Evolutionary conservation across 2,797 vertebrate species (phyloP).

Genomic region (Varecia variegata): DNA sequence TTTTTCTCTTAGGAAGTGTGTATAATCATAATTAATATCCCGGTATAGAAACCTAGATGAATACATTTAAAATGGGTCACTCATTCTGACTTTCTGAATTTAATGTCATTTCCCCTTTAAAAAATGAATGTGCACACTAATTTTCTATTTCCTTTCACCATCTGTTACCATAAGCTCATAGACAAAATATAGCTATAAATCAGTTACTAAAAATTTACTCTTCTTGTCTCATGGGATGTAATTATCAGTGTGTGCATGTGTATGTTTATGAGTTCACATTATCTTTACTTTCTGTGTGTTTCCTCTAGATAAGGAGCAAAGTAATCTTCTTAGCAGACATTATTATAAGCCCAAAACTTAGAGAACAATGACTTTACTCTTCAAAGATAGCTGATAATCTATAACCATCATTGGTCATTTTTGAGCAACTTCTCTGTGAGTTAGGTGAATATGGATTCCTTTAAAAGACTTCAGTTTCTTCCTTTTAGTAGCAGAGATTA

Average conservation of each 20-base stretch:
- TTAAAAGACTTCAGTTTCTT: background rate
- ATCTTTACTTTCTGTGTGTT: background rate
- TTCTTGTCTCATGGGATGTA: conserved; percentile 9
- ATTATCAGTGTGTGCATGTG: background rate
- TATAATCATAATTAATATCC: conserved; percentile 18
- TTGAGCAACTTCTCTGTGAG: background rate
- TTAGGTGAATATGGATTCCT: background rate
- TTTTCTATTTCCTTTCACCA: conserved; percentile 62
- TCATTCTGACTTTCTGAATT: conserved; percentile 59
- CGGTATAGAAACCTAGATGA: background rate
- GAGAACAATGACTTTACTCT: background rate
- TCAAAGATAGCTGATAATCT: background rate
- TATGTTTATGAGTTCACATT: background rate
- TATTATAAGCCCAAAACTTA: background rate
- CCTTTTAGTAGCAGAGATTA: background rate
- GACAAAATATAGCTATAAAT: conserved; percentile 23
- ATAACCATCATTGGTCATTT: background rate
- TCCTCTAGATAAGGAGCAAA: background rate
- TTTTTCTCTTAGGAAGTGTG: background rate
- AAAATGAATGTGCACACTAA: conserved; percentile 23
- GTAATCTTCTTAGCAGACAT: background rate
- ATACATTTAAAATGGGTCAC: conserved; percentile 3
- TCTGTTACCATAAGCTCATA: conserved; percentile 49
- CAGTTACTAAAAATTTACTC: conserved; percentile 42
- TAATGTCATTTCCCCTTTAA: conserved; percentile 42